Base-by-base conservation (phyloP, 2,888 invertebrate species). In the Rhingia rostrata region DNA sequence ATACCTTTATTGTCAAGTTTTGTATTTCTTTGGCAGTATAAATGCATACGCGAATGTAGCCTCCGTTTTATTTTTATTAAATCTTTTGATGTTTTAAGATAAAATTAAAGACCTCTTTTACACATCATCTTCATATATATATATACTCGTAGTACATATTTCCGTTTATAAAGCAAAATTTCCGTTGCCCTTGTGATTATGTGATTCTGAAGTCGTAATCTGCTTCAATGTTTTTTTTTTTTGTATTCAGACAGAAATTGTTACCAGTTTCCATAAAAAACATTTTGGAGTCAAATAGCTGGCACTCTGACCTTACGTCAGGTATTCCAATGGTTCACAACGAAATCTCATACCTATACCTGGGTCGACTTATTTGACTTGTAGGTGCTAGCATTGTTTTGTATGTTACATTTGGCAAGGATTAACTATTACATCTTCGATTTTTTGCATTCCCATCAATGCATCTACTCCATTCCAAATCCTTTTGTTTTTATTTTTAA, bases 171-270 rank as follows among this genome's bases (percentile, higher is more conserved):
- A 22, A 22, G 1, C 22, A 22, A 22, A 22, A 22, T 2, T 22
- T 22, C 22, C 22, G 1, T 41, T 37, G 1, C 22, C 32, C 49
- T 49, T 14, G 33, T 66, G 74, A 74, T 74, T 74, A 54, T 63
- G 60, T 61, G 53, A 60, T 54, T 53, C 66, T 73, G 60, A 66
- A 67, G 79, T 61, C 47, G 54, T 56, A 47, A 10, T 41, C 41
- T 9, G n/a, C 3, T 45, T 49, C 30, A 4, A 1, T 56, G 5
- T 37, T 56, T 56, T 54, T 2, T 56, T 33, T 58, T 39, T 41
- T 33, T 9, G 63, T 22, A 22, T 22, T 22, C 22, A 22, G 22
- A 22, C 56, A 37, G 58, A 56, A 49, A 60, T 53, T 37, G 49
- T 49, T 49, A 49, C 70, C 63, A 47, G 61, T 35, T 35, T 69